Conservation (phyloP, 2,888 invertebrate species). For the Horisme vitalbata region DNA sequence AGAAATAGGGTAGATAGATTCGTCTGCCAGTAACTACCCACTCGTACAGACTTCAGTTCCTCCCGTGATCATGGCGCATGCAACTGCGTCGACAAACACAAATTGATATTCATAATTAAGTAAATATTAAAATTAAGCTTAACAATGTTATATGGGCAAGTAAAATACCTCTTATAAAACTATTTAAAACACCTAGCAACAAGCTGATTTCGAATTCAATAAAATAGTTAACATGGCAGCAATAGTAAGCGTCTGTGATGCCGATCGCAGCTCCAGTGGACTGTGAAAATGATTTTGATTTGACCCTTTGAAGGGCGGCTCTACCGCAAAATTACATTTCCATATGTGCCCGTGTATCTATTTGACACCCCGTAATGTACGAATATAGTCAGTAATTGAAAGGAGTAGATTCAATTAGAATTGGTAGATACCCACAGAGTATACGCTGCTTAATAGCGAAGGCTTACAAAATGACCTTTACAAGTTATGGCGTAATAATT, state of each 20-base stretch:
- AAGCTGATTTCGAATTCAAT: slow-evolving; percentile 14
- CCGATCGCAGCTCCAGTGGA: slow-evolving; percentile 69
- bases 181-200: background rate
- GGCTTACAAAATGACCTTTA: too few relatives aligned
- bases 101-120: too few relatives aligned
- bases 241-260: slow-evolving; percentile 27
- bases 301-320: slow-evolving; percentile 79
- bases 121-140: too few relatives aligned
- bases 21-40: too few relatives aligned
- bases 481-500: too few relatives aligned
- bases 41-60: too few relatives aligned
- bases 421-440: slow-evolving; percentile 1
- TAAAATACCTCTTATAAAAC: background rate
- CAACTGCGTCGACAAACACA: too few relatives aligned
- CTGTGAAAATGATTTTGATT: slow-evolving; percentile 83
- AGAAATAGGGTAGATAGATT: too few relatives aligned
- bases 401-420: slow-evolving; percentile 32
- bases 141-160: too few relatives aligned
- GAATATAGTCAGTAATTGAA: slow-evolving; percentile 41
- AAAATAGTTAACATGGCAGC: slow-evolving; percentile 22
- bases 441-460: slow-evolving; percentile 3
- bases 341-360: slow-evolving; percentile 63
- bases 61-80: too few relatives aligned
- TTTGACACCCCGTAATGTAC: slow-evolving; percentile 51
- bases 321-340: slow-evolving; percentile 81